Conservation (phyloP, 2,113 vertebrate genomes). For the Neotoma lepida region DNA sequence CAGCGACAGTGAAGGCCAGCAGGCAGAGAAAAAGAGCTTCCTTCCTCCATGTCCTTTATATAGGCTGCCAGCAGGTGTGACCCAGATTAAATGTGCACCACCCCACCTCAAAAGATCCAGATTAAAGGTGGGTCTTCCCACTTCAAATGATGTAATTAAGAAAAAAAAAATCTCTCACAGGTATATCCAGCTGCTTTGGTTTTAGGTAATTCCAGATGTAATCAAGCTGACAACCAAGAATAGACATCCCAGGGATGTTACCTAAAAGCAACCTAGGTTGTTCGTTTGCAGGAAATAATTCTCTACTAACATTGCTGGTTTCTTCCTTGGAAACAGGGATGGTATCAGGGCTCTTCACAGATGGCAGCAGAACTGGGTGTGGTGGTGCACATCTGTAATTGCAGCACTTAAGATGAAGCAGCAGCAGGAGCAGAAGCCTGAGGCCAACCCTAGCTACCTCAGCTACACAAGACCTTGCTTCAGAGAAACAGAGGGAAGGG, state of each 20-base stretch:
- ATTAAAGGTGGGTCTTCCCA: neutral
- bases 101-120: neutral
- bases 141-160: neutral
- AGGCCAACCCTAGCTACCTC: neutral
- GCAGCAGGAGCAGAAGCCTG: neutral
- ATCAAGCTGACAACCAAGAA: neutral
- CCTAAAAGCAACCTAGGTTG: neutral
- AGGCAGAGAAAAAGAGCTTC: neutral
- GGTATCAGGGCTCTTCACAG: neutral
- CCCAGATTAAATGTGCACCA: too few relatives aligned
- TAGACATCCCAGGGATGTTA: neutral
- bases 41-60: neutral
- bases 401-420: neutral
- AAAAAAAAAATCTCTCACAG: neutral
- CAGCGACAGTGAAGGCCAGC: neutral
- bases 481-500: neutral
- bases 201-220: neutral
- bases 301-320: neutral
- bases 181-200: neutral
- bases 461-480: neutral
- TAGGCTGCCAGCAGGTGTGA: neutral
- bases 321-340: neutral
- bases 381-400: neutral
- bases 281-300: constrained; percentile 27
- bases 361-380: neutral